phyloP scores from a whole-genome alignment of 2,113 vertebrate genomes.

The Andinoacara biseriatus region DNA sequence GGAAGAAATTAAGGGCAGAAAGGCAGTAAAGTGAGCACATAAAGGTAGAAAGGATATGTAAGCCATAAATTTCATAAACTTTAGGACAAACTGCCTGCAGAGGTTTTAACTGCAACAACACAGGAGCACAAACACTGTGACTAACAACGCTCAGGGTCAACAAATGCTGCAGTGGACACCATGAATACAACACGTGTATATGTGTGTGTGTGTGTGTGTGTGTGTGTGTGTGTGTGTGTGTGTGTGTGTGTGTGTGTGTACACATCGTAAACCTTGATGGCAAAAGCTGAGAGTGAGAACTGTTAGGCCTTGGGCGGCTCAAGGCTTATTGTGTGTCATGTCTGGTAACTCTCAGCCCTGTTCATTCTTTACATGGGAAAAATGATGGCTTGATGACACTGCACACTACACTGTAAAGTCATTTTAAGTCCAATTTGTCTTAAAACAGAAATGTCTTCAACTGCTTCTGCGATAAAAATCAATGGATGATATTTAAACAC shows the following conservation, averaged over 20 bases:
- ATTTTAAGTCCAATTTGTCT: neutral
- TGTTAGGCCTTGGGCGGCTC: constrained; percentile 5
- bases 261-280: constrained; percentile 65
- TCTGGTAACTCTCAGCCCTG: constrained; percentile 24
- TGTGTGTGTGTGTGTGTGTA: neutral
- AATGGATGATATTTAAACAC: neutral
- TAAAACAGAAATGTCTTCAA: neutral
- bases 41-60: neutral
- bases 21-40: neutral
- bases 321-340: constrained; percentile 36
- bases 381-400: neutral
- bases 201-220: constrained; percentile 3
- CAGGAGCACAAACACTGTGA: constrained; percentile 8
- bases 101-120: constrained; percentile 4
- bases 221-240: neutral
- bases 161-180: neutral
- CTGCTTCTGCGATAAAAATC: neutral
- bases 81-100: neutral
- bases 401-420: neutral
- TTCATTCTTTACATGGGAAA: constrained; percentile 21
- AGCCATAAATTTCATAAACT: neutral
- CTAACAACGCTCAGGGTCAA: constrained; percentile 11
- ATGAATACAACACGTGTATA: constrained; percentile 5
- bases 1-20: neutral
- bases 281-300: constrained; percentile 22